Evolutionary conservation across 2,797 vertebrate species (phyloP), one percentile per base, ranked within the genome.

Genomic region (Halcyon chelicuti): DNA sequence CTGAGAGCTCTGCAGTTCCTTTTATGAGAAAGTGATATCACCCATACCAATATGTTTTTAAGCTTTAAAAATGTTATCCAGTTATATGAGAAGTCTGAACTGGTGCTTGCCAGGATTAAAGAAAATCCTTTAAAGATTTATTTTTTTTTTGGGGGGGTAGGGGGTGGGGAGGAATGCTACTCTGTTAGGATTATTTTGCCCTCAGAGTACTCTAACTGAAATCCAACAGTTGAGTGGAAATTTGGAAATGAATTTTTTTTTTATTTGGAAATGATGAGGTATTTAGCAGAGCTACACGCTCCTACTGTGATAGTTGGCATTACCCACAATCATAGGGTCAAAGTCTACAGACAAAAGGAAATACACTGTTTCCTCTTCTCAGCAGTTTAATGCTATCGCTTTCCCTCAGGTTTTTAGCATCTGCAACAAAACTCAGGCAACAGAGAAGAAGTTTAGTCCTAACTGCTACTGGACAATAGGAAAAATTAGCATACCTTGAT

Each of bases 11-110:
- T 87, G 84, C 81, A 76, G 19, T 79, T 85, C 77, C 80, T 95
- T 85, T 94, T 73, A 82, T 37, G 66, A 74, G 67, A 78, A 88
- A 78, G 68, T 67, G 39, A 2, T 88, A 95, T 94, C 91, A 86
- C 82, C 62, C 84, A 54, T 63, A 88, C 94, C 91, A 91, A 66
- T 79, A 80, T 9, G 58, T 62, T 55, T 94, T 95, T 92, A 93
- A 91, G 94, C 92, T 89, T 95, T 89, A 87, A 79, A 86, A 90
- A 78, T 86, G 88, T 95, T 94, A 96, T 94, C 94, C 93, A 80
- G 81, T 92, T 96, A 92, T 39, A 85, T 8, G 58, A 94, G 75
- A 94, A 92, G 75, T n/a, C 78, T 95, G 78, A 96, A 91, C 72
- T 51, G 46, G 81, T 77, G 72, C 74, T 94, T 89, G 61, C 65